Base-by-base conservation (phyloP, 2,113 vertebrate species). In the Marcusenius ussheri region DNA sequence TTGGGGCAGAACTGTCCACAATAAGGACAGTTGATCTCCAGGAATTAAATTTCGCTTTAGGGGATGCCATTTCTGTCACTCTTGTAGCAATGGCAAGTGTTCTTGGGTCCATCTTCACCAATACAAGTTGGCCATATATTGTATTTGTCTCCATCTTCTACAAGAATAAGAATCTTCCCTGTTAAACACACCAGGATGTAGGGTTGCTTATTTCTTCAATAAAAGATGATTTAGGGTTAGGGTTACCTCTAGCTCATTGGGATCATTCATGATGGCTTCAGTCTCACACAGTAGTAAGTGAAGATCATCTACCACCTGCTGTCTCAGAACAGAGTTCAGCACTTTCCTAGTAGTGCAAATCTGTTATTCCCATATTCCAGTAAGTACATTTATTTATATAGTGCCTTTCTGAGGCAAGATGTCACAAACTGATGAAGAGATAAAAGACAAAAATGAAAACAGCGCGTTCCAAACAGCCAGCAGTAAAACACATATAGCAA, bases 71-170 rank as follows among this genome's bases (percentile, higher is more conserved):
- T 83, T 83, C 17, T 83, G 80, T 45, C 42, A 5, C 13, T 83
- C 39, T 45, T 46, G 39, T 19, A 24, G 6, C 19, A 45, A 46
- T 21, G 80, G 39, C 17, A 83, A 39, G 39, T 46, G 21, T 45
- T 83, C 80, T 19, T 39, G 19, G 27, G 39, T 45, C 80, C 42
- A 83, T 83, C 80, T 83, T 24, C 3, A 17, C 80, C 6, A 21
- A 2, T 46, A 46, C 6, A 83, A 2, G 39, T 42, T 17, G 13
- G 80, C 11, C 17, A 83, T 39, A 45, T 46, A 83, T 21, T 83
- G 39, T 35, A 83, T 17, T 83, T 88, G 88, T 56, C 39, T 56
- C 88, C 88, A 88, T 88, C 88, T 66, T 56, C 53, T 56, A 19
- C 4, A 17, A 56, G 19, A 56, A 56, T 56, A 56, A 56, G 17